Evolutionary conservation across 2,797 vertebrate genomes (phyloP).

Genomic region (Gobionotothen gibberifrons): DNA sequence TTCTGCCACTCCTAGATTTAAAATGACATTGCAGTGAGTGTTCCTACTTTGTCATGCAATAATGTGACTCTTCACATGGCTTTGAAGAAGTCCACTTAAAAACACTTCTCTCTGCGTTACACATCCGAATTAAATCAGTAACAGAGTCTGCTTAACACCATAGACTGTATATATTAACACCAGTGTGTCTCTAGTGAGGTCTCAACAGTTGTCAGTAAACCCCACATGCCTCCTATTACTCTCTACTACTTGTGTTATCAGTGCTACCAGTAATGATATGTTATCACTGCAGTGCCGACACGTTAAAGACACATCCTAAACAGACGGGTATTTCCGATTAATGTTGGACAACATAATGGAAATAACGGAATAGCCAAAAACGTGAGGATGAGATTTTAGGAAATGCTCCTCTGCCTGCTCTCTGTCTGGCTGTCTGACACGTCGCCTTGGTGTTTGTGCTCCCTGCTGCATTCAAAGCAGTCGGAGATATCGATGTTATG

Average conservation of each 20-base stretch:
- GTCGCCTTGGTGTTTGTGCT: slow-evolving; percentile 45
- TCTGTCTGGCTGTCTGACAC: slow-evolving; percentile 67
- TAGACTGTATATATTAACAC: too few relatives aligned
- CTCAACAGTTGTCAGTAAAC: not conserved
- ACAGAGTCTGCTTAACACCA: not conserved
- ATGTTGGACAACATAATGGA: fast-evolving
- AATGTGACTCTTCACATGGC: not conserved
- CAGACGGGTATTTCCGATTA: not conserved
- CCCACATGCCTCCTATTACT: not conserved
- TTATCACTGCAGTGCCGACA: slow-evolving; percentile 11
- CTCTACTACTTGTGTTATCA: slow-evolving; percentile 8
- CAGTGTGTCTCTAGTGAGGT: not conserved
- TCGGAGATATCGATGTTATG: not conserved
- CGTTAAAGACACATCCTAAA: not conserved
- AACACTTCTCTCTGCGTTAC: not conserved
- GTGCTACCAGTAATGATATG: slow-evolving; percentile 12
- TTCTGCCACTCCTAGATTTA: not conserved
- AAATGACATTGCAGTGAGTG: too few relatives aligned
- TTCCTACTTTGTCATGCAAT: not conserved
- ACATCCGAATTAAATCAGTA: not conserved
- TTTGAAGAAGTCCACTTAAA: not conserved
- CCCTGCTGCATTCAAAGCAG: slow-evolving; percentile 33
- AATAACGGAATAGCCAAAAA: not conserved
- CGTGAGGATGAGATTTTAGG: not conserved
- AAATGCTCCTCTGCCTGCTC: not conserved